Conservation (phyloP, 2,797 vertebrate genomes). For the Diglossa cyanea region DNA sequence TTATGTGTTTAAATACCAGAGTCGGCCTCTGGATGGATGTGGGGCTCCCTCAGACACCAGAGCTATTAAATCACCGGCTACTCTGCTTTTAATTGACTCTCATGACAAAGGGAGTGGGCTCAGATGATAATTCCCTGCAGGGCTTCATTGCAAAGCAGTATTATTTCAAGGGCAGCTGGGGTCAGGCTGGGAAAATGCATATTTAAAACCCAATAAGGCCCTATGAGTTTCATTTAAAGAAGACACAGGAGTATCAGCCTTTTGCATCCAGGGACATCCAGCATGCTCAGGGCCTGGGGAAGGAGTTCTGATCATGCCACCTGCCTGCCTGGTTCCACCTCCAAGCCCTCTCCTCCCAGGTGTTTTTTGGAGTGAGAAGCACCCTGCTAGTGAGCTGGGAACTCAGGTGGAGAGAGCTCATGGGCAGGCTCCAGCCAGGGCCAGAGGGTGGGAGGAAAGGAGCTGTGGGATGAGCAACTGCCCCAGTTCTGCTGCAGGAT, state of each 20-base stretch:
- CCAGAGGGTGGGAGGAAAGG: background rate
- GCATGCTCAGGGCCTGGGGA: background rate
- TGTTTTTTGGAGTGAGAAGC: background rate
- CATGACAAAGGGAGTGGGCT: conserved; percentile 28
- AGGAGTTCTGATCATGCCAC: background rate
- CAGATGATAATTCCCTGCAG: conserved; percentile 5
- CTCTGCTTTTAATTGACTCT: conserved; percentile 53
- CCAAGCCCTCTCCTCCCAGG: background rate
- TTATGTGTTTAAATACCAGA: background rate
- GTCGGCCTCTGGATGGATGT: background rate
- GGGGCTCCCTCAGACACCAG: background rate
- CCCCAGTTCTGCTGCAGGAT: background rate
- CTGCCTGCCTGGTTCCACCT: background rate
- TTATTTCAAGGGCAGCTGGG: conserved; percentile 29
- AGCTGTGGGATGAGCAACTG: no score
- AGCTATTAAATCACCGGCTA: conserved; percentile 39
- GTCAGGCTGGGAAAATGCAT: background rate
- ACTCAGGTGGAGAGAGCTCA: background rate
- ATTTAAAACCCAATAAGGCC: background rate
- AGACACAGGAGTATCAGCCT: background rate
- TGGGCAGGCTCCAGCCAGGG: background rate
- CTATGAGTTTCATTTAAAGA: background rate
- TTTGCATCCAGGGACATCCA: background rate
- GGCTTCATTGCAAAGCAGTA: background rate
- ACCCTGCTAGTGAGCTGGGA: background rate